Evolutionary conservation across 2,888 invertebrate species (phyloP).

Genomic region (Rugalucina vietnamica): DNA sequence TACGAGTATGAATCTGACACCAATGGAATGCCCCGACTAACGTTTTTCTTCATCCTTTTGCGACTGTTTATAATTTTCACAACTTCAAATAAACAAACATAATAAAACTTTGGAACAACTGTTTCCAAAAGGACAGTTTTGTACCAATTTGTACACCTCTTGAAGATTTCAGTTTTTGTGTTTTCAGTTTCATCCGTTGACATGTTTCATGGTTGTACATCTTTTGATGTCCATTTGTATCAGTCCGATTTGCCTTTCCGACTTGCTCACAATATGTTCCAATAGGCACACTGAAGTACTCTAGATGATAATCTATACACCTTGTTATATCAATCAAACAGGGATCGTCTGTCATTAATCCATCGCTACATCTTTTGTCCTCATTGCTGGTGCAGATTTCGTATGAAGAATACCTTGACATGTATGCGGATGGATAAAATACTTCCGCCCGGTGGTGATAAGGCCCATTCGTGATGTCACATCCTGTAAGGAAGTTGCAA

Average conservation of each 20-base stretch:
- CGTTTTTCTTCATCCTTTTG: too few species aligned
- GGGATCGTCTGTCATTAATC: not conserved
- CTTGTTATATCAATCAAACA: slow-evolving; percentile 5
- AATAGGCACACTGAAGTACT: slow-evolving; percentile 53
- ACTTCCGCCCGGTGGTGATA: slow-evolving; percentile 49
- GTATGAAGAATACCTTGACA: slow-evolving; percentile 24
- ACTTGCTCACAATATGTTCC: slow-evolving; percentile 41
- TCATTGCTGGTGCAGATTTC: slow-evolving; percentile 36
- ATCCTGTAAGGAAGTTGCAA: slow-evolving; percentile 9
- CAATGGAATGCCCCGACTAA: too few species aligned
- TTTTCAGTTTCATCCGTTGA: too few species aligned
- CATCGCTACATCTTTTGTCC: slow-evolving; percentile 31
- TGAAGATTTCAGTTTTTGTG: too few species aligned
- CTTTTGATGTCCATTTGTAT: not conserved
- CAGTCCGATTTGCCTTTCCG: not conserved
- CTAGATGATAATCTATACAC: slow-evolving; percentile 40
- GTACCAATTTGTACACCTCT: too few species aligned
- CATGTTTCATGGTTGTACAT: not conserved
- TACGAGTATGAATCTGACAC: too few species aligned
- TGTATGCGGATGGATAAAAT: slow-evolving; percentile 34
- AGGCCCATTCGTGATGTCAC: slow-evolving; percentile 15
- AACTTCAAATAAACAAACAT: too few species aligned
- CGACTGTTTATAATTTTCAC: too few species aligned
- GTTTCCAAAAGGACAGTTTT: too few species aligned
- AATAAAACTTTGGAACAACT: too few species aligned